Base-by-base conservation (phyloP, 2,888 invertebrate genomes). In the Carterocephalus palaemon region DNA sequence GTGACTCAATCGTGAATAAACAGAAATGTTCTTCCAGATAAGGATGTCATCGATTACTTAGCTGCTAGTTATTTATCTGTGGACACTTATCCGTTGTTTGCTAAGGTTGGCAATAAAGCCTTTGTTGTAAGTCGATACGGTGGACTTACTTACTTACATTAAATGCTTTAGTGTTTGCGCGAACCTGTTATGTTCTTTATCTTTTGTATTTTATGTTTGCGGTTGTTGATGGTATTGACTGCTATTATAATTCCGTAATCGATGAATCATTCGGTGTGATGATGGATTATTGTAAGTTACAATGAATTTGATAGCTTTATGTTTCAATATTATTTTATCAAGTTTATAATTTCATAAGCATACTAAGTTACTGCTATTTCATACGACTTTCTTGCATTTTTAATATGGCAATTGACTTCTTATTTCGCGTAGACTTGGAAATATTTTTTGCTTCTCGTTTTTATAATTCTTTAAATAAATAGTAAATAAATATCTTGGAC, bases 91-190 rank as follows among this genome's bases (percentile, higher is more conserved):
- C 32, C 9, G 26, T 9, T 24, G 33, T 31, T 40, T 41, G 33
- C 33, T 37, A 45, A 37, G 39, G 41, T 49, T 37, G 46, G 48
- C 43, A 54, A 52, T 53, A 49, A 48, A 51, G 42, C 47, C 52
- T 53, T 56, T 56, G 55, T 58, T 37, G 48, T 47, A 34, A 43
- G 15, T 38, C 47, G 26, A 47, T 43, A 34, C 48, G 48, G 49
- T 53, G 42, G n/a, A n/a, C n/a, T n/a, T n/a, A n/a, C n/a, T n/a
- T n/a, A n/a, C n/a, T 52, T 48, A 37, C 32, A 31, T 33, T 48
- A 41, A 40, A 46, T 33, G 26, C 19, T 19, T 46, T 32, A 24
- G 26, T 26, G 39, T 23, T 39, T 23, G 33, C 29, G 9, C 7
- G 26, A 26, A 41, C 32, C 19, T 33, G 41, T 41, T 41, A 41